phyloP scores from a whole-genome alignment of 2,797 vertebrate genomes.

The Holocentrus rufus region DNA sequence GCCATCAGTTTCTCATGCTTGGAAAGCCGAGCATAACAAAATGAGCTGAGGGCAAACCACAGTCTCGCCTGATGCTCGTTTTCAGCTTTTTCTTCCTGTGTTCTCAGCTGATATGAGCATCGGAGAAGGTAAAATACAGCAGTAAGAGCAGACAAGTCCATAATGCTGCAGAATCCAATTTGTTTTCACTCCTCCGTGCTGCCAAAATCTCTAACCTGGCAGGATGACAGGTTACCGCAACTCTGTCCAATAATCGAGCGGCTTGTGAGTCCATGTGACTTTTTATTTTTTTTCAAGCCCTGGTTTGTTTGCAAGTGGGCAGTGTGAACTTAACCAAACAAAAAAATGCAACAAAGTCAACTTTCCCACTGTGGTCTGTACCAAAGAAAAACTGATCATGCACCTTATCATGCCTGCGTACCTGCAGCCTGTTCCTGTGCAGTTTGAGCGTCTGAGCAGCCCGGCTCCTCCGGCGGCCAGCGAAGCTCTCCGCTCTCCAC shows the following conservation, averaged over 20 bases:
- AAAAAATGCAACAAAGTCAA: neutral
- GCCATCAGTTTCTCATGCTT: no score
- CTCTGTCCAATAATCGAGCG: neutral
- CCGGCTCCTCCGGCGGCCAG: slow-evolving; percentile 89
- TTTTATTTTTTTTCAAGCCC: neutral
- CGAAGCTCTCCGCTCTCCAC: slow-evolving; percentile 92
- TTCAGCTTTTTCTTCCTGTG: no score
- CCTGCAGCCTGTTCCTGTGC: slow-evolving; percentile 50
- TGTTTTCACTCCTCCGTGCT: neutral
- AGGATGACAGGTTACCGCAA: no score
- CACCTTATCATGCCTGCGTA: slow-evolving; percentile 25
- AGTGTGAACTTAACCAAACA: neutral
- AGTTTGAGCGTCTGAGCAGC: slow-evolving; percentile 70
- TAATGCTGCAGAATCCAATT: neutral
- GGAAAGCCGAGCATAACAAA: no score
- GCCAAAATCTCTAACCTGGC: neutral
- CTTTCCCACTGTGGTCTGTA: neutral
- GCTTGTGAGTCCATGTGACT: neutral
- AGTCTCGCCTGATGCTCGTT: no score
- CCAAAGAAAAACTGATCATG: neutral
- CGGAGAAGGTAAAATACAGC: no score
- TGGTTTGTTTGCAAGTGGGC: neutral
- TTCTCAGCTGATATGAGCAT: no score
- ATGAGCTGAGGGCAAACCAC: no score
- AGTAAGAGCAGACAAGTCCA: no score